phyloP scores from a whole-genome alignment of 2,888 invertebrate genomes.

The Blomia tropicalis region DNA sequence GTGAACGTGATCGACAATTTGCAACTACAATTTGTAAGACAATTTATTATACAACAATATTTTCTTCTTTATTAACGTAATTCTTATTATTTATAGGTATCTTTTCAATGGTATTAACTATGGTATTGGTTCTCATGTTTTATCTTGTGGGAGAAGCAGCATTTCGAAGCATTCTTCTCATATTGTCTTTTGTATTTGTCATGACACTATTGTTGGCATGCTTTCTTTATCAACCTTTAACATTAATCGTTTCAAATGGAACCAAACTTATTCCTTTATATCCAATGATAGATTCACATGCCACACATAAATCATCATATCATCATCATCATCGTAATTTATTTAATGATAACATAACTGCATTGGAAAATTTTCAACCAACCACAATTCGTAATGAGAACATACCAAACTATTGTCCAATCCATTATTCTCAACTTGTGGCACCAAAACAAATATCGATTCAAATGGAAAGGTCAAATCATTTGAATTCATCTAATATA shows the following conservation, averaged over 20 bases:
- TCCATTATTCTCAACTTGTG: neutral
- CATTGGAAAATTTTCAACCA: neutral
- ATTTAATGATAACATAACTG: neutral
- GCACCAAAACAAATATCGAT: neutral
- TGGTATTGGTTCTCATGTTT: conserved; percentile 5
- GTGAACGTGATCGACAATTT: conserved; percentile 9
- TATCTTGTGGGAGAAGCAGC: conserved; percentile 3
- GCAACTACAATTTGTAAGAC: conserved; percentile 1
- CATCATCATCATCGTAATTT: neutral
- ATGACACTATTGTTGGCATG: neutral
- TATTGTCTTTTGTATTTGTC: neutral
- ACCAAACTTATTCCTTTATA: neutral
- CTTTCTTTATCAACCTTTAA: neutral
- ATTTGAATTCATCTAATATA: too few relatives aligned
- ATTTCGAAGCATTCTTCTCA: neutral
- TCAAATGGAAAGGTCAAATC: too few relatives aligned
- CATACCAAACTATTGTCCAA: neutral
- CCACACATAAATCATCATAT: neutral
- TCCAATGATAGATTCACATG: neutral
- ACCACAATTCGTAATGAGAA: neutral
- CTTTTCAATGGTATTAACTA: neutral
- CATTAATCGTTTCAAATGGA: neutral
- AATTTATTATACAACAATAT: neutral
- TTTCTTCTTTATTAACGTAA: neutral
- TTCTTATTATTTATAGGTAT: neutral